Base-by-base conservation (phyloP, 2,797 vertebrate species). In the Protonibea diacanthus region DNA sequence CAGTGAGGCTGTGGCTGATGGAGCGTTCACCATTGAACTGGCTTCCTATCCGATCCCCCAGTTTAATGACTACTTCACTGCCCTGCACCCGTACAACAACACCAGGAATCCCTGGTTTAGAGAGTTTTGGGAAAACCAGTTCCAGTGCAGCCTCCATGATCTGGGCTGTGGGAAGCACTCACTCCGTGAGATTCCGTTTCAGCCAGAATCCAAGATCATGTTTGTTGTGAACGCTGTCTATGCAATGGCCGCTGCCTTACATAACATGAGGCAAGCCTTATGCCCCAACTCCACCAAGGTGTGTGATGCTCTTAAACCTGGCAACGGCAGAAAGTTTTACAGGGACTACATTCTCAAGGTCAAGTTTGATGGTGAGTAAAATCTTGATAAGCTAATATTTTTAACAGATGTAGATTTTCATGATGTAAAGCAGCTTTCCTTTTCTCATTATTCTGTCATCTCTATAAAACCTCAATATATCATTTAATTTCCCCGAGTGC, bases 101-200 rank as follows among this genome's bases (percentile, higher is more conserved):
- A 97, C 96, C 53, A 93, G 98, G 59, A 99, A 99, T 70, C 98
- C 98, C 4, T 99, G 98, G 98, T 99, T 99, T 88, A 91, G 95
- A 5, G 98, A 99, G 86, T 99, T 97, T 84, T 99, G 98, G 98
- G 98, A 99, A 81, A 97, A 99, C 83, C 97, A 97, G 86, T 99
- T 99, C 78, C 95, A 90, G 65, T 99, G 98, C 86, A 96, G 93
- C 86, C 96, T 99, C 69, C 96, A 96, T 5, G 95, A 93, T 0
- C 94, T 94, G 33, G 95, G 95, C 80, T 99, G 98, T 0, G 96
- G 96, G 7, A 90, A 91, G 48, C 95, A 97, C 74, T 97, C 97
- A 0, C 94, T 99, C 59, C 93, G 90, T 20, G 95, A 96, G 0
- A 94, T 91, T 75, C 97, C 95, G 5, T 99, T 99, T 71, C 97